Evolutionary conservation across 2,113 vertebrate genomes (phyloP).

Genomic region (Vulpes ferrilata): DNA sequence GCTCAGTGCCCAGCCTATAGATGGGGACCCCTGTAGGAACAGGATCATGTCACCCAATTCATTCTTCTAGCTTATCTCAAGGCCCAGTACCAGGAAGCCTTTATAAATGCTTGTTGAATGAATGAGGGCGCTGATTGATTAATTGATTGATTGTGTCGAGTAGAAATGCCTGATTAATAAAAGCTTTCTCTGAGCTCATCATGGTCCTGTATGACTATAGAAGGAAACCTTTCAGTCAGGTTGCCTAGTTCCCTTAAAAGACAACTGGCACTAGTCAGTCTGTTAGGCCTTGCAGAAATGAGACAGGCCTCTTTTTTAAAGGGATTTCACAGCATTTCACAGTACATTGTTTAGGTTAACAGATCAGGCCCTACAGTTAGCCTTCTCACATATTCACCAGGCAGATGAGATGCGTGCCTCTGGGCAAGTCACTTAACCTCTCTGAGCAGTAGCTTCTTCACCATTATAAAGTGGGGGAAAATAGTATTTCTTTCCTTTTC

Average conservation of each 20-base stretch:
- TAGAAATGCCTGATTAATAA: background rate
- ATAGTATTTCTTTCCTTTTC: background rate
- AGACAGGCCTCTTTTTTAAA: background rate
- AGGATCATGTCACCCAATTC: background rate
- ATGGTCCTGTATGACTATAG: background rate
- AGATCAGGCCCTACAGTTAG: background rate
- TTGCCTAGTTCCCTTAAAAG: no score
- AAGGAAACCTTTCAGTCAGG: background rate
- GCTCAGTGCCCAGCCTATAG: background rate
- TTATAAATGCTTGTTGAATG: slow-evolving; percentile 34
- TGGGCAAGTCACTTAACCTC: background rate
- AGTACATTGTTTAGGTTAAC: background rate
- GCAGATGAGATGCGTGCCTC: background rate
- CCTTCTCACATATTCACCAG: background rate
- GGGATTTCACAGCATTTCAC: background rate
- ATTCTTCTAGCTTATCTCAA: slow-evolving; percentile 26
- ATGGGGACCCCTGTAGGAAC: background rate
- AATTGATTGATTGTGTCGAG: background rate
- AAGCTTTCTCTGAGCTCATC: slow-evolving; percentile 1
- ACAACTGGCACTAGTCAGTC: no score
- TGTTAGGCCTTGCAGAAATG: background rate
- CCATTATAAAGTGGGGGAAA: background rate
- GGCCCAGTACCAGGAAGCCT: background rate
- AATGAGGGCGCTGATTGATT: background rate
- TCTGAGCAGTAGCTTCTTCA: background rate